A percentile compares a stretch with the other conserved stretches of the same genome.
Conservation (phyloP, 2,113 vertebrate genomes). For the Dasyurus viverrinus region DNA sequence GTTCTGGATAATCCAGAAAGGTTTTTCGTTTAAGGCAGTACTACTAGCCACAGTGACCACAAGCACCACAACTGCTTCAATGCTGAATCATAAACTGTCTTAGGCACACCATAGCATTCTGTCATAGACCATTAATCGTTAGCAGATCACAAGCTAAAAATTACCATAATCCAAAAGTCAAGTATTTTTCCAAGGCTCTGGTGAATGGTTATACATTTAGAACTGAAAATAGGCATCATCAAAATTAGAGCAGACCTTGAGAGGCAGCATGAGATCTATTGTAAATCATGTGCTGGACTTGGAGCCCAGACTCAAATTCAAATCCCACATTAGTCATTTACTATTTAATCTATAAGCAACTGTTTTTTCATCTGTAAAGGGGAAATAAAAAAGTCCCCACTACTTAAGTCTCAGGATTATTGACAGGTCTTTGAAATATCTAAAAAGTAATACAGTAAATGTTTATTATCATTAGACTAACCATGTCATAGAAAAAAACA, state of each 20-base stretch:
- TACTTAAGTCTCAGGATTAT: background rate
- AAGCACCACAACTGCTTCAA: constrained; percentile 39
- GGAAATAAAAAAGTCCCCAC: background rate
- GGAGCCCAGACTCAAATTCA: background rate
- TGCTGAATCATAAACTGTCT: constrained; percentile 25
- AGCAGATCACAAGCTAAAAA: constrained; percentile 27
- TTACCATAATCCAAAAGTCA: constrained; percentile 49
- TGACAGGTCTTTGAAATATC: background rate
- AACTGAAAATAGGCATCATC: constrained; percentile 61
- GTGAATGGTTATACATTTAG: constrained; percentile 40
- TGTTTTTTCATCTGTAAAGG: background rate
- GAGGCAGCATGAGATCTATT: background rate
- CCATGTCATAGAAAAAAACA: background rate
- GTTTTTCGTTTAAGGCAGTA: constrained; percentile 47
- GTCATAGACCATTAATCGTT: constrained; percentile 42
- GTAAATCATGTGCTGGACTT: background rate
- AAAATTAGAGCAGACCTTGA: constrained; percentile 30
- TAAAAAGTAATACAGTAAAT: background rate
- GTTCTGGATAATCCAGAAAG: constrained; percentile 60
- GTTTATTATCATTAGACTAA: constrained; percentile 11
- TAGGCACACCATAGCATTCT: constrained; percentile 41
- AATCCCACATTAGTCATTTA: background rate
- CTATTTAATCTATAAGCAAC: background rate
- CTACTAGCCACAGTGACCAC: constrained; percentile 49
- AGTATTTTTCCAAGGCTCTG: constrained; percentile 44